Evolutionary conservation across 37 sponge, comb jelly and placozoan species (phyloP).

Genomic region (Beroe ovata): DNA sequence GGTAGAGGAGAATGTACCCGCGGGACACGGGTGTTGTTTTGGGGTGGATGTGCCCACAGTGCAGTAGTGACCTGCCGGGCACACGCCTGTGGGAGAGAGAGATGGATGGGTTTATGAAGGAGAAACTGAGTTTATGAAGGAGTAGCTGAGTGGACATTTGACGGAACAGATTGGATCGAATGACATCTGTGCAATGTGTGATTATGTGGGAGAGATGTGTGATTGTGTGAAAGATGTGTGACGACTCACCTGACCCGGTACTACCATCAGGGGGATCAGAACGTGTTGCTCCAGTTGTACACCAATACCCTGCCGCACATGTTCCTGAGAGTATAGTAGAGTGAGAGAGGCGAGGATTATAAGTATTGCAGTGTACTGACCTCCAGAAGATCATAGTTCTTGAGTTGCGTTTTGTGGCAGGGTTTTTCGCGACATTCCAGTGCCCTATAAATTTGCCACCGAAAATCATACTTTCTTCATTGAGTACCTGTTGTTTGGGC

Average conservation of each 20-base stretch:
- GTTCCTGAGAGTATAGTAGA: slow-evolving; percentile 30
- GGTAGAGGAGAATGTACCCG: slow-evolving; percentile 31
- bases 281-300: slow-evolving; percentile 2
- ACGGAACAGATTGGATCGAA: too few relatives aligned
- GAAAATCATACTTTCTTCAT: too few relatives aligned
- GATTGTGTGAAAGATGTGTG: background rate
- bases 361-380: too few relatives aligned
- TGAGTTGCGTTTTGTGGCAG: too few relatives aligned
- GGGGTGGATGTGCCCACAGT: slow-evolving; percentile 3
- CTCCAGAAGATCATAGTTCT: too few relatives aligned
- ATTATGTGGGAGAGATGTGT: background rate
- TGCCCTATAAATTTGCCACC: too few relatives aligned
- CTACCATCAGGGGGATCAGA: background rate
- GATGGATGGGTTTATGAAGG: too few relatives aligned
- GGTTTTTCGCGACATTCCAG: too few relatives aligned
- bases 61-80: slow-evolving; percentile 69
- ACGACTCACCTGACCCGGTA: slow-evolving; percentile 16
- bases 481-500: slow-evolving; percentile 17
- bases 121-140: too few relatives aligned
- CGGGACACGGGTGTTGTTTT: slow-evolving; percentile 33
- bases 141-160: too few relatives aligned
- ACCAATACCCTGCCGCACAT: slow-evolving; percentile 68
- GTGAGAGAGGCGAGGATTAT: too few relatives aligned
- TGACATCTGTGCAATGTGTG: too few relatives aligned
- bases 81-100: background rate